Base-by-base conservation (phyloP, 1,140 invertebrate genomes). In the Brachionus angularis region DNA sequence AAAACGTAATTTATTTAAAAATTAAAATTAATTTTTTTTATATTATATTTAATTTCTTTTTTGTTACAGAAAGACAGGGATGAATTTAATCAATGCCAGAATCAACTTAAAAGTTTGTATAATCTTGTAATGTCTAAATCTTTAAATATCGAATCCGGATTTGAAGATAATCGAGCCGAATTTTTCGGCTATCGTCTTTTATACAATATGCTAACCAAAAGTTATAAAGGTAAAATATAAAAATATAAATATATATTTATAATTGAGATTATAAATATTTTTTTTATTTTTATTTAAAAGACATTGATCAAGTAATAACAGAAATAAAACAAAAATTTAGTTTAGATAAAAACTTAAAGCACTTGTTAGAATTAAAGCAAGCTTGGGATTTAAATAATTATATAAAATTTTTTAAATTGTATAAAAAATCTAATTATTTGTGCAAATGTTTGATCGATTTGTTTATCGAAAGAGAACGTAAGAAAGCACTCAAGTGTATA, bases 91-190 rank as follows among this genome's bases (percentile, higher is more conserved):
- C 62, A 67, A 18, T 67, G 62, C 36, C 62, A 67, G 47, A 67
- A 67, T 50, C 62, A 67, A 50, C 62, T 67, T 50, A 67, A 67
- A 50, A 47, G 62, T 50, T 67, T 67, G 47, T 67, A 67, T 50
- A 67, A 67, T 46, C 29, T 67, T 46, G 42, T 67, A 34, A 33
- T 29, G 42, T 50, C 42, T 47, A 67, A 67, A 50, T 34, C 34
- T 47, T 34, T 50, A 21, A 21, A 39, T 42, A 39, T 67, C 36
- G 62, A 67, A 47, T 47, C 62, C n/a, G n/a, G n/a, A 67, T 50
- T 47, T 16, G 16, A 31, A 34, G 53, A 58, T 36, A 58, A 58
- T 34, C 18, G 53, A 34, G 62, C 62, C 33, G 62, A 67, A 67
- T 67, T 67, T 67, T 31, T 67, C 33, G 62, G 62, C 44, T 67